These are phyloP conservation scores for Pantherophis guttatus DNA, from an alignment of 2,113 vertebrate genomes.

Conservation along the genomic window DNA sequence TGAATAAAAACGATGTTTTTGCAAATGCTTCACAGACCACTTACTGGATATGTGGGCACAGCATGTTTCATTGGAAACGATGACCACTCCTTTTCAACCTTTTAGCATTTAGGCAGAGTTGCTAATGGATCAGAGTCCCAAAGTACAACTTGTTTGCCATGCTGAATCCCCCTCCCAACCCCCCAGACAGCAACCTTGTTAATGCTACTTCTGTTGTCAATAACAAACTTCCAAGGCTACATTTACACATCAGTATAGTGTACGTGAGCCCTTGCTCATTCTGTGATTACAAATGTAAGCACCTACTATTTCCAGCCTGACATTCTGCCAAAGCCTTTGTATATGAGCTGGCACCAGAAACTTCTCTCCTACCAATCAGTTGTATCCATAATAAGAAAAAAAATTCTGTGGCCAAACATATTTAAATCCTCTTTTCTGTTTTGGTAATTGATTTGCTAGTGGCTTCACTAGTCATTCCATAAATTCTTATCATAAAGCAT, in stretches of 20 bases:
- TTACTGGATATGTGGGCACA: conserved; percentile 44
- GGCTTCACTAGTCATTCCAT: neutral
- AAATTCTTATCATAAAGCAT: neutral
- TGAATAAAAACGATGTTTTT: conserved; percentile 37
- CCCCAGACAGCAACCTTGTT: conserved; percentile 43
- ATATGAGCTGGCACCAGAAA: conserved; percentile 56
- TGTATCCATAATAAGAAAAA: conserved; percentile 25
- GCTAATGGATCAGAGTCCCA: conserved; percentile 48
- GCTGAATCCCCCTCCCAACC: conserved; percentile 31
- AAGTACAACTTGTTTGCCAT: conserved; percentile 52
- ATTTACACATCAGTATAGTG: conserved; percentile 48
- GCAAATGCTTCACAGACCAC: conserved; percentile 46
- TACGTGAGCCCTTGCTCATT: conserved; percentile 77
- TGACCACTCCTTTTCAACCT: conserved; percentile 61
- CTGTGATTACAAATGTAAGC: conserved; percentile 69
- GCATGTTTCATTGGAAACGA: conserved; percentile 63
- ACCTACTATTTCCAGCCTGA: conserved; percentile 77
- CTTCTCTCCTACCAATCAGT: conserved; percentile 38
- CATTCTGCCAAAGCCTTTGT: conserved; percentile 67
- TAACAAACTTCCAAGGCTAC: conserved; percentile 42
- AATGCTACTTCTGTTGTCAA: conserved; percentile 50
- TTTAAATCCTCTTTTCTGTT: neutral
- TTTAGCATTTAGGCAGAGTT: conserved; percentile 55
- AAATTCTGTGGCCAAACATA: neutral
- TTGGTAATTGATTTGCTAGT: neutral